phyloP scores from a whole-genome alignment of 2,113 vertebrate genomes.

The Saimiri boliviensis region DNA sequence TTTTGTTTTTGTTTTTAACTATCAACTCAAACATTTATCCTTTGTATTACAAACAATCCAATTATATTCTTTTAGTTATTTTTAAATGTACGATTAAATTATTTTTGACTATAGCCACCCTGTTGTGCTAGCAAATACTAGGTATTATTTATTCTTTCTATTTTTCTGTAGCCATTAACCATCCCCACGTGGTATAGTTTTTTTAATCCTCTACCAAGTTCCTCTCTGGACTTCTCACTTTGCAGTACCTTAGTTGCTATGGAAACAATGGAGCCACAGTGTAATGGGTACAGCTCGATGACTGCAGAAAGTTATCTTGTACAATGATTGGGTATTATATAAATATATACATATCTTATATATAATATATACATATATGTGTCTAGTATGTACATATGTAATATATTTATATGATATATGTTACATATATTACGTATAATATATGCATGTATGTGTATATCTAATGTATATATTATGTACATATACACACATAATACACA shows the following conservation, averaged over 20 bases:
- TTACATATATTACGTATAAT: background rate
- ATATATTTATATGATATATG: no score
- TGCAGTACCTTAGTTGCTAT: constrained; percentile 59
- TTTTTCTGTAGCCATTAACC: no score
- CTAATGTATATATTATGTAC: background rate
- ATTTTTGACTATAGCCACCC: no score
- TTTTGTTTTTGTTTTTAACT: background rate
- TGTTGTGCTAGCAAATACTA: no score
- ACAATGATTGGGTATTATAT: background rate
- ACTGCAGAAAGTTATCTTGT: constrained; percentile 37
- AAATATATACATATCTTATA: background rate
- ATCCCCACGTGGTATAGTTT: background rate
- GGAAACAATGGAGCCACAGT: constrained; percentile 16
- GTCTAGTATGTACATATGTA: no score
- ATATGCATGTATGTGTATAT: background rate
- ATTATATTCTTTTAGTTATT: no score
- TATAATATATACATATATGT: no score
- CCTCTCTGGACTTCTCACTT: background rate
- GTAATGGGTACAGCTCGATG: background rate
- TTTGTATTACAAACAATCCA: no score
- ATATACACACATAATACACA: background rate
- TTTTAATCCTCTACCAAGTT: constrained; percentile 39
- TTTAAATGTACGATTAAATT: no score
- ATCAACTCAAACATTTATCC: no score
- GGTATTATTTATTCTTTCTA: no score